Evolutionary conservation across 92 coral and sea anemone genomes (phyloP), one percentile per base, ranked within the genome.

Genomic region (Isaurus tuberculatus): DNA sequence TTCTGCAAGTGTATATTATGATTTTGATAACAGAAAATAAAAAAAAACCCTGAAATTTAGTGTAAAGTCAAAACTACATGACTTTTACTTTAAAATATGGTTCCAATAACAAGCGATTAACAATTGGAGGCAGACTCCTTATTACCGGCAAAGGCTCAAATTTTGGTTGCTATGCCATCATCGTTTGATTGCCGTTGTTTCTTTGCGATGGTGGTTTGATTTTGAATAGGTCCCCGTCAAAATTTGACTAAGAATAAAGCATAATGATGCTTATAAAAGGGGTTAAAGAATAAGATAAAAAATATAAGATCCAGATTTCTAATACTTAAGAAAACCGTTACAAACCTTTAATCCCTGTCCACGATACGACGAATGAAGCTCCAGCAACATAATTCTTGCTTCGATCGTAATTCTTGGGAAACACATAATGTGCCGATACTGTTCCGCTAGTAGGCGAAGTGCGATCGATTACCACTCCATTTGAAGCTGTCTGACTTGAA

Each of bases 401-500:
- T 43, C 99, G 91, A 84, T 96, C 99, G 81, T 94, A 96, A 63
- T 85, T 92, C 36, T 30, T 43, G 48, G 98, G 98, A 65, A 96
- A 83, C 46, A 89, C 94, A 83, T 87, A 96, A 53, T 96, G 92
- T 2, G 98, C 96, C 48, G 88, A 70, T 1, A 96, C 94, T 30
- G 86, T 55, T 25, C 99, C 99, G 67, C 83, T 65, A 23, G 67
- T 81, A 17, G 99, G 99, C 55, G 91, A 74, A n/a, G 99, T 94
- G n/a, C 92, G 92, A 81, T 96, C 99, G 69, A 92, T 86, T 19
- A 96, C 94, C 17, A 89, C 94, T n/a, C 98, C 98, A 79, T 86
- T 90, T 8, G 99, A 96, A 22, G 94, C 92, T 13, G 94, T 93
- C 31, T 40, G 65, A 44, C 92, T 94, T 17, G 87, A 86, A 28